These are phyloP conservation scores for Danaus plexippus DNA, from an alignment of 1,140 invertebrate genomes.

Conservation along the genomic window DNA sequence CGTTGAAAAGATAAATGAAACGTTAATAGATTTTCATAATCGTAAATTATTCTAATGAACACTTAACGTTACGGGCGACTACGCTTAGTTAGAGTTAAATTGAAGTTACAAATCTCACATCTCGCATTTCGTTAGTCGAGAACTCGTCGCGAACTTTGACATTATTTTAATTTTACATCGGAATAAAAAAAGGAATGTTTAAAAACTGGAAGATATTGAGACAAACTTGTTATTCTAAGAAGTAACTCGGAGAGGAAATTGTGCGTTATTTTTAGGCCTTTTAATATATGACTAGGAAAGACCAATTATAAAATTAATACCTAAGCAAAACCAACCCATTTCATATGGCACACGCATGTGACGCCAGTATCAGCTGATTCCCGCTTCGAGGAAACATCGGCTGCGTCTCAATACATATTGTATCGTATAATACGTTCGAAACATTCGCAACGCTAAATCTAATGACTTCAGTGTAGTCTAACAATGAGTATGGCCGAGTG, in stretches of 20 bases:
- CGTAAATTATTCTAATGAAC: slow-evolving; percentile 63
- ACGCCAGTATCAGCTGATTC: not conserved
- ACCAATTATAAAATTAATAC: slow-evolving; percentile 35
- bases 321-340: slow-evolving; percentile 8
- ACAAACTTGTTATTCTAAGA: slow-evolving; percentile 25
- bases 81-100: slow-evolving; percentile 51
- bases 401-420: too few species aligned
- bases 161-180: too few species aligned
- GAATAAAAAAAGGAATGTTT: slow-evolving; percentile 51
- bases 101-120: slow-evolving; percentile 18
- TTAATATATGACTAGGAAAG: slow-evolving; percentile 61
- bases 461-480: too few species aligned
- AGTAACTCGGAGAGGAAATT: slow-evolving; percentile 35
- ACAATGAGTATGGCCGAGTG: too few species aligned
- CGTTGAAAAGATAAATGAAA: slow-evolving; percentile 58
- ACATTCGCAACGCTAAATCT: too few species aligned
- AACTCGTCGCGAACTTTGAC: too few species aligned
- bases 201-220: slow-evolving; percentile 49
- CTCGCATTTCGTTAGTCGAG: too few species aligned
- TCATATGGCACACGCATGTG: slow-evolving; percentile 15
- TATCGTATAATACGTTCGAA: too few species aligned
- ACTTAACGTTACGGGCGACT: slow-evolving; percentile 63
- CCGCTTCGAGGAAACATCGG: too few species aligned
- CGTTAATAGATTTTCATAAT: slow-evolving; percentile 53
- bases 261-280: slow-evolving; percentile 62